A percentile compares a stretch with the other conserved stretches of the same genome.
Conservation (phyloP, 2,888 invertebrate species). For the Ophioninae sp. region DNA sequence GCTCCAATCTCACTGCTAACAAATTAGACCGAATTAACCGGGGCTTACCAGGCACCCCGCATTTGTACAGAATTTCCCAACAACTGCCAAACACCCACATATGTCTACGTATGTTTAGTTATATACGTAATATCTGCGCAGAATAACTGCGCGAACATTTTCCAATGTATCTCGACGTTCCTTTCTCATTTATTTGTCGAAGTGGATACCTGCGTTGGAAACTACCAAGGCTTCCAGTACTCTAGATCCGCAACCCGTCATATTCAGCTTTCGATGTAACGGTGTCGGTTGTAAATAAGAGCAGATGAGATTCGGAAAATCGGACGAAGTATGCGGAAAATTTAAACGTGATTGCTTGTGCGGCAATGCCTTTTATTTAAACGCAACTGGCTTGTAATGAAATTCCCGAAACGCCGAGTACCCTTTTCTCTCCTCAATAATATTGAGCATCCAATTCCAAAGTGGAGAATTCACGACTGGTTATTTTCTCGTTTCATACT, state of each 20-base stretch:
- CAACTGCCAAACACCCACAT: conserved; percentile 19
- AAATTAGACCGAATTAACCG: conserved; percentile 79
- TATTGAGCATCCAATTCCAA: conserved; percentile 27
- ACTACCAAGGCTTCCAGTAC: conserved; percentile 13
- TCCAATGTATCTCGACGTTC: conserved; percentile 30
- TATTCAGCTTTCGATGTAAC: conserved; percentile 40
- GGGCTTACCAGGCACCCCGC: conserved; percentile 68
- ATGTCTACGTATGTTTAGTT: neutral
- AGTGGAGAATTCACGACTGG: neutral
- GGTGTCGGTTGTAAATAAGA: conserved; percentile 24
- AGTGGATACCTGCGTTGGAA: conserved; percentile 45
- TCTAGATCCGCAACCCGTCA: conserved; percentile 7
- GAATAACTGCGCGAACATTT: conserved; percentile 63
- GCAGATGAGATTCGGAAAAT: conserved; percentile 34
- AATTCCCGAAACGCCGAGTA: conserved; percentile 40
- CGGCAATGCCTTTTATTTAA: conserved; percentile 32
- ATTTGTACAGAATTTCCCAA: conserved; percentile 32
- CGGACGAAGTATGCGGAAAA: conserved; percentile 61
- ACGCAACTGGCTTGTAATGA: conserved; percentile 21
- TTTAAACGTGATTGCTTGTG: conserved; percentile 55
- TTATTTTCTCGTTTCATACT: conserved; percentile 1
- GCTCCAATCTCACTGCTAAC: conserved; percentile 79
- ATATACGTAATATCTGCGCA: conserved; percentile 2
- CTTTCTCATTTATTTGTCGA: conserved; percentile 47
- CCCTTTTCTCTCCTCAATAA: conserved; percentile 32